Conservation (phyloP, 2,888 invertebrate species). For the Eupithecia abbreviata region DNA sequence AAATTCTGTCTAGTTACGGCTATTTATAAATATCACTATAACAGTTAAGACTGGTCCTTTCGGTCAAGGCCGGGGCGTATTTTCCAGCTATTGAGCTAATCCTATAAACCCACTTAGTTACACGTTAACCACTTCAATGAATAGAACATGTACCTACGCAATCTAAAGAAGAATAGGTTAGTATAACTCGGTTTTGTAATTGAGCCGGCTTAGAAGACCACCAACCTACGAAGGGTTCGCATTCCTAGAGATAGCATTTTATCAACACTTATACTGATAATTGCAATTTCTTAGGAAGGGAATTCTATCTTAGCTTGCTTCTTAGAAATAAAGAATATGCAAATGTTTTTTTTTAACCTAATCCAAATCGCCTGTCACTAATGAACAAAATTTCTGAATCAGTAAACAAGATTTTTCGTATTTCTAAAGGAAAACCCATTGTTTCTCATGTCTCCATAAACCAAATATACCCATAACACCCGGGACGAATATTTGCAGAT, state of each 20-base stretch:
- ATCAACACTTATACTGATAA: neutral
- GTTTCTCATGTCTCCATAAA: neutral
- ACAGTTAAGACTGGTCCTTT: conserved; percentile 27
- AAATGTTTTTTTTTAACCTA: no score
- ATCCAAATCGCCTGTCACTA: neutral
- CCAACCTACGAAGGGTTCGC: neutral
- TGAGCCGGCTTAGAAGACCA: conserved; percentile 5
- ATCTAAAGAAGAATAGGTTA: neutral
- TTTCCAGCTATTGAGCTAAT: conserved; percentile 29
- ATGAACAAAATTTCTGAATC: neutral
- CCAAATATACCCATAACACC: no score
- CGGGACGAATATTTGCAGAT: no score
- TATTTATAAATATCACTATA: conserved; percentile 22
- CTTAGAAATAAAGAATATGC: no score
- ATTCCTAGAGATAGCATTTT: neutral
- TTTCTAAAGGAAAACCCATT: neutral
- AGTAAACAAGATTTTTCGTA: neutral
- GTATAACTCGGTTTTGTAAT: neutral
- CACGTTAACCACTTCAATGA: conserved; percentile 10
- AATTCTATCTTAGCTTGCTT: neutral
- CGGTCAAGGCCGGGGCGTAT: conserved; percentile 39
- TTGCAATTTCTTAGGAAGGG: neutral
- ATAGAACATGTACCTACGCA: neutral
- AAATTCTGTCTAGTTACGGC: conserved; percentile 20
- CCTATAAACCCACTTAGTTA: conserved; percentile 7